Percentiles rank a stretch among this genome's conserved stretches.
Conservation (phyloP, 2,113 vertebrate genomes). For the Emydura subglobosa region DNA sequence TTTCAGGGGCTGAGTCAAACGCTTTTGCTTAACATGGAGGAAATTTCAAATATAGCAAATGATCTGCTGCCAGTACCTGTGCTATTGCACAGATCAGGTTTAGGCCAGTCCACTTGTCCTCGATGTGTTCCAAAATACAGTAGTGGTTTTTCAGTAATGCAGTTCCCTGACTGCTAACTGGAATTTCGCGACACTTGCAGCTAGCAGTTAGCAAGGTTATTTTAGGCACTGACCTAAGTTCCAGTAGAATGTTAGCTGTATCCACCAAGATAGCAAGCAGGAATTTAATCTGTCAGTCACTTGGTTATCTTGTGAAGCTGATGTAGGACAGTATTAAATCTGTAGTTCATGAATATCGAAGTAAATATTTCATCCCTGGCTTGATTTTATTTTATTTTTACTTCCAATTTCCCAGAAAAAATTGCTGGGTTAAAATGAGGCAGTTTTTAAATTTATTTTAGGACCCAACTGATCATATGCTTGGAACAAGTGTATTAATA, state of each 20-base stretch:
- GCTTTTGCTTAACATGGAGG: conserved; percentile 33
- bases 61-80: conserved; percentile 47
- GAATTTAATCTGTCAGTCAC: conserved; percentile 72
- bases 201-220: conserved; percentile 85
- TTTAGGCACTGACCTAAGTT: conserved; percentile 87
- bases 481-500: conserved; percentile 75
- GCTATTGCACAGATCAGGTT: conserved; percentile 53
- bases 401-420: background rate
- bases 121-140: conserved; percentile 54
- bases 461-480: conserved; percentile 58
- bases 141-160: conserved; percentile 69
- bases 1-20: conserved; percentile 54
- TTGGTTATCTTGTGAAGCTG: conserved; percentile 72
- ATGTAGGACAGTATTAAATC: conserved; percentile 1
- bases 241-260: conserved; percentile 80
- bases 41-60: conserved; percentile 15
- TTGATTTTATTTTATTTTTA: conserved; percentile 37
- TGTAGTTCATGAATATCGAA: background rate
- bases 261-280: conserved; percentile 69
- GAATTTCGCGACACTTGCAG: conserved; percentile 81
- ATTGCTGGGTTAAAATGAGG: conserved; percentile 37
- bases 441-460: conserved; percentile 58
- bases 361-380: background rate
- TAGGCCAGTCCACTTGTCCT: conserved; percentile 55
- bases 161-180: conserved; percentile 69